Percentiles rank a stretch among this genome's conserved stretches.
Evolutionary conservation across 2,888 invertebrate genomes (phyloP).

Genomic region (Arge pagana): DNA sequence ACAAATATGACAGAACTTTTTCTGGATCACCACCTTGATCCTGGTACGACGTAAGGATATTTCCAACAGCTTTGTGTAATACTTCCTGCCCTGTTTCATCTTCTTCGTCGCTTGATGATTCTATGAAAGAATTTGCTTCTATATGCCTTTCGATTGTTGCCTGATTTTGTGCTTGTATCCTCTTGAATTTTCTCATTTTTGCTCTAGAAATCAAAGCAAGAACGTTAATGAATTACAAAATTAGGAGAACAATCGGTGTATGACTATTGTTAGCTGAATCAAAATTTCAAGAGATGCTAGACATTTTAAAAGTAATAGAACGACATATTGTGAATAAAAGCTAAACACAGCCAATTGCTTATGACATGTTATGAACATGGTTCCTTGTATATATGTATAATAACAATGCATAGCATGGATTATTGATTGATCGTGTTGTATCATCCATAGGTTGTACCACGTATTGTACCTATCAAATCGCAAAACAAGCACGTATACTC

Average conservation of each 20-base stretch:
- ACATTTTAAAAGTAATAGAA: neutral
- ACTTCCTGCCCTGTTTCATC: slow-evolving; percentile 42
- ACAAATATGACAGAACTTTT: slow-evolving; percentile 73
- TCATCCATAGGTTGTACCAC: no score
- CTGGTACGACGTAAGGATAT: slow-evolving; percentile 47
- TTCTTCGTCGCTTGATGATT: slow-evolving; percentile 53
- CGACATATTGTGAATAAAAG: no score
- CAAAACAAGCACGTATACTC: no score
- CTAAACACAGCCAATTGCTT: no score
- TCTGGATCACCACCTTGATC: slow-evolving; percentile 57
- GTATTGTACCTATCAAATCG: no score
- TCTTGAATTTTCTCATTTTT: slow-evolving; percentile 49
- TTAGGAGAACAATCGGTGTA: neutral
- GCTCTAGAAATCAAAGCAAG: neutral
- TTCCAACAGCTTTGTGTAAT: slow-evolving; percentile 44
- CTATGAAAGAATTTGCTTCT: slow-evolving; percentile 37
- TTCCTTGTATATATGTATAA: no score
- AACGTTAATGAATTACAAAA: neutral
- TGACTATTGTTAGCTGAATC: neutral
- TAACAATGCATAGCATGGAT: no score
- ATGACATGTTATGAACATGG: no score
- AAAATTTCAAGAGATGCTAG: neutral
- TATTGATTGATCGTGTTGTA: no score
- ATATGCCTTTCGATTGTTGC: slow-evolving; percentile 49
- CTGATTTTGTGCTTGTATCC: slow-evolving; percentile 49